Percentiles rank a stretch among this genome's conserved stretches.
These are phyloP conservation scores for Acomys russatus DNA, from an alignment of 2,797 vertebrate species.

Conservation along the genomic window DNA sequence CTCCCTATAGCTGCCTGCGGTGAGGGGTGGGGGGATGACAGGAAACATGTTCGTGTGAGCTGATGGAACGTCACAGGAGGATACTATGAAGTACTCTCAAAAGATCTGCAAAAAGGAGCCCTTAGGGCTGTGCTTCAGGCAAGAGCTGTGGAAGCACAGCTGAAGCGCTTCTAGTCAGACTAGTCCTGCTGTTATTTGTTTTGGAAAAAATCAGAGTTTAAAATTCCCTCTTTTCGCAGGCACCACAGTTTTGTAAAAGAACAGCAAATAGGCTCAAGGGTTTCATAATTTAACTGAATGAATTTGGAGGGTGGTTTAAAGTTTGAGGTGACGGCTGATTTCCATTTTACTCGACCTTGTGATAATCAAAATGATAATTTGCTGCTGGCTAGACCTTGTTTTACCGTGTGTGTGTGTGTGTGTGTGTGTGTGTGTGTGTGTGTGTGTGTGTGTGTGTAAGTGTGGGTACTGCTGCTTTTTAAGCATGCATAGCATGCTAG, in stretches of 20 bases:
- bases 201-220: conserved; percentile 15
- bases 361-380: conserved; percentile 23
- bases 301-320: neutral
- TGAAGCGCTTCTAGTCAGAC: neutral
- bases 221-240: conserved; percentile 47
- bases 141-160: conserved; percentile 3
- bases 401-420: too few relatives aligned
- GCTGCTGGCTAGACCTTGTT: neutral
- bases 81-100: neutral
- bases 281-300: conserved; percentile 15
- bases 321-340: conserved; percentile 20
- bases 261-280: conserved; percentile 20
- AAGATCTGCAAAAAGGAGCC: neutral
- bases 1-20: neutral
- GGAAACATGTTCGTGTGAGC: neutral
- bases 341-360: conserved; percentile 1
- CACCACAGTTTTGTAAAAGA: conserved; percentile 29
- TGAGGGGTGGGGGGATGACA: neutral
- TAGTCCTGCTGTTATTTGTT: conserved; percentile 18
- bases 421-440: too few relatives aligned
- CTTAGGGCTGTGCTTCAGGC: neutral
- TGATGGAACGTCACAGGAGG: neutral
- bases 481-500: neutral
- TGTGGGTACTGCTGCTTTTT: neutral
- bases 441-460: too few relatives aligned